Percentiles rank a stretch among this genome's conserved stretches.
Conservation (phyloP, 2,113 vertebrate genomes). For the pig (Sus scrofa) region DNA sequence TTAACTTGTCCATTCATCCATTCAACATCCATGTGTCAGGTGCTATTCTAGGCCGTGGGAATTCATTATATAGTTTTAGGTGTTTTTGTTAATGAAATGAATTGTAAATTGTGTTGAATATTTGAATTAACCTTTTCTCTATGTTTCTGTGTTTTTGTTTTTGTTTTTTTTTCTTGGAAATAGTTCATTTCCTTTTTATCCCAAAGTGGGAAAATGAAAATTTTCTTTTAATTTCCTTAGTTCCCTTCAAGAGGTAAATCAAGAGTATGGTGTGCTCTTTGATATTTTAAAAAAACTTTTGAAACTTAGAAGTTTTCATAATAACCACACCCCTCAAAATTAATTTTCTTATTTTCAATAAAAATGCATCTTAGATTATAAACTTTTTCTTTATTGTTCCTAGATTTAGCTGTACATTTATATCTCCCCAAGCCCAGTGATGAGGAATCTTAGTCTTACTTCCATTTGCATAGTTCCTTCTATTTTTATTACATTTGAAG, state of each 20-base stretch:
- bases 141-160: background rate
- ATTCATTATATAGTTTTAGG: background rate
- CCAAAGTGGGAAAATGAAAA: constrained; percentile 22
- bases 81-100: constrained; percentile 50
- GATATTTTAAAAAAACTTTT: constrained; percentile 45
- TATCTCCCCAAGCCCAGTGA: background rate
- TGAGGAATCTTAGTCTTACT: constrained; percentile 7
- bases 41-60: background rate
- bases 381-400: background rate
- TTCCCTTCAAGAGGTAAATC: constrained; percentile 11
- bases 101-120: constrained; percentile 42
- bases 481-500: background rate
- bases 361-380: background rate
- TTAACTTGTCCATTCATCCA: background rate
- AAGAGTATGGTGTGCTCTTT: constrained; percentile 40
- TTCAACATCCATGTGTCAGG: background rate
- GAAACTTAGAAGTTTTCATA: constrained; percentile 45
- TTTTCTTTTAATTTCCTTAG: background rate
- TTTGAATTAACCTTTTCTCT: constrained; percentile 40
- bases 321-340: background rate
- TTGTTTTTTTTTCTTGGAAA: background rate
- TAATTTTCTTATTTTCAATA: constrained; percentile 36
- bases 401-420: constrained; percentile 29
- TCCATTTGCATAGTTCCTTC: background rate
- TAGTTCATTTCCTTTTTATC: background rate